phyloP scores from a whole-genome alignment of 2,113 vertebrate species.

The Sitta europaea region DNA sequence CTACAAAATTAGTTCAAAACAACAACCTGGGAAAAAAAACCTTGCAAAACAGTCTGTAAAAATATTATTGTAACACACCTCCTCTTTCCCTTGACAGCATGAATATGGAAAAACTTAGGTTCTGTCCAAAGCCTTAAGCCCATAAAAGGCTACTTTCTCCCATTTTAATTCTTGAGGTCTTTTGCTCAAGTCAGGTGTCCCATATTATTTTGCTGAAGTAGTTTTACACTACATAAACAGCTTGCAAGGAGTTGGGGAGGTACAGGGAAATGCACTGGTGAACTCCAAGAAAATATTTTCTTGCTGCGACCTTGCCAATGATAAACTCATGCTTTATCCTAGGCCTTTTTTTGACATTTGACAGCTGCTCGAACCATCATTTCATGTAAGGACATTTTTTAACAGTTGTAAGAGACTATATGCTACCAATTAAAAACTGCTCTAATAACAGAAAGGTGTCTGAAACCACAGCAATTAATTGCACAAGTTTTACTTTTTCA shows the following conservation, averaged over 20 bases:
- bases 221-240: not conserved
- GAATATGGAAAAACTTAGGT: not conserved
- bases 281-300: not conserved
- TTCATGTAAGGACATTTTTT: not conserved
- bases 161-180: not conserved
- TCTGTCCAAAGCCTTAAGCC: not conserved
- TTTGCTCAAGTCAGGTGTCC: not conserved
- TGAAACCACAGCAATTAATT: not conserved
- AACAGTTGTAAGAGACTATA: not conserved
- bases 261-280: not conserved
- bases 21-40: not conserved
- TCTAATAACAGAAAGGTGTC: not conserved
- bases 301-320: not conserved
- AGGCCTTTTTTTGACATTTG: not conserved
- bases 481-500: not conserved
- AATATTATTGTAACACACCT: not conserved
- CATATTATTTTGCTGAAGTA: not conserved
- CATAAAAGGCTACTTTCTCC: not conserved
- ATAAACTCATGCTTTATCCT: not conserved
- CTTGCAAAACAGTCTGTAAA: no score
- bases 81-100: not conserved
- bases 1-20: not conserved
- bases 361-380: not conserved
- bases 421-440: not conserved
- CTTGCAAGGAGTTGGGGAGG: not conserved